A percentile compares a stretch with the other conserved stretches of the same genome.
Evolutionary conservation across 2,888 invertebrate genomes (phyloP).

Genomic region (Agrenia bidenticulata): DNA sequence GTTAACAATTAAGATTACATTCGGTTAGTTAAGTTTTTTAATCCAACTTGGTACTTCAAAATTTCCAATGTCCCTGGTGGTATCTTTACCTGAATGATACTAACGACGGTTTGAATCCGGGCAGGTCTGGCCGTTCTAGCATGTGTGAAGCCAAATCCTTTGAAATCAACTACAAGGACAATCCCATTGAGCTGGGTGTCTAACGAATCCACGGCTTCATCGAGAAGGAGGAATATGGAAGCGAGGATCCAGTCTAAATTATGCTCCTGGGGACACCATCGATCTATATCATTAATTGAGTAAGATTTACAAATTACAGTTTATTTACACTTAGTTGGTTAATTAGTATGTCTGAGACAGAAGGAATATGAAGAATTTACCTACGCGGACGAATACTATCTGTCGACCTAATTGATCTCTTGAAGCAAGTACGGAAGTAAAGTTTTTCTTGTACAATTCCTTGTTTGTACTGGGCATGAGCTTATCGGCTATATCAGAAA

Average conservation of each 20-base stretch:
- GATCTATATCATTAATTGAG: slow-evolving; percentile 50
- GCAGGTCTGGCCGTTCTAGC: slow-evolving; percentile 56
- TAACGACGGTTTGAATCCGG: slow-evolving; percentile 55
- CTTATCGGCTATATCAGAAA: slow-evolving; percentile 27
- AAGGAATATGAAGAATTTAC: too few species aligned
- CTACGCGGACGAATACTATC: slow-evolving; percentile 50
- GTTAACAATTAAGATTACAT: too few species aligned
- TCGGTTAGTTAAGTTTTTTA: too few species aligned
- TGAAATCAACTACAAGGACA: slow-evolving; percentile 58
- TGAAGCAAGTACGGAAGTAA: slow-evolving; percentile 29
- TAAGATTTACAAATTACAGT: neutral
- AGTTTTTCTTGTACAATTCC: slow-evolving; percentile 21
- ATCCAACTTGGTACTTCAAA: too few species aligned
- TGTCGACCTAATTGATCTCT: slow-evolving; percentile 52
- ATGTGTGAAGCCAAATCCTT: slow-evolving; percentile 56
- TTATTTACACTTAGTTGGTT: too few species aligned
- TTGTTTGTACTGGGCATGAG: slow-evolving; percentile 23
- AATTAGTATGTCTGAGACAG: too few species aligned
- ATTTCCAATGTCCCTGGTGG: too few species aligned
- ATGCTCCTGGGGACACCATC: slow-evolving; percentile 56
- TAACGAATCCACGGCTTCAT: slow-evolving; percentile 56
- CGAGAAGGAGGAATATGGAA: slow-evolving; percentile 55
- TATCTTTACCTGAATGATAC: slow-evolving; percentile 54
- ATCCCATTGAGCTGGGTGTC: slow-evolving; percentile 57
- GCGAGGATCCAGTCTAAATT: slow-evolving; percentile 56